Evolutionary conservation across 2,888 invertebrate genomes (phyloP).

Genomic region (Drosophila aldrichi): DNA sequence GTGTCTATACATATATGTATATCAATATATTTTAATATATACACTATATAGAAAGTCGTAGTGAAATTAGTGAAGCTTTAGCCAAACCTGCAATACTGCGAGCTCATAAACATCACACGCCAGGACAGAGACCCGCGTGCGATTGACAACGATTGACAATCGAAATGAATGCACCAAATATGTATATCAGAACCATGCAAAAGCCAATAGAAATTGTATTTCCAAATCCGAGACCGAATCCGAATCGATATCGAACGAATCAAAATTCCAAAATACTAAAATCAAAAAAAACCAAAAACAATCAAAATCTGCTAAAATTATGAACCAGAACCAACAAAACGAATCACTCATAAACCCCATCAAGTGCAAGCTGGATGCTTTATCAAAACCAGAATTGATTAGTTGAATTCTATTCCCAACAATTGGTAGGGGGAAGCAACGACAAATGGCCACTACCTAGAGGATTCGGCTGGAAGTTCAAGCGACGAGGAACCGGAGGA

Average conservation of each 20-base stretch:
- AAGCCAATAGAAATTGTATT: not conserved
- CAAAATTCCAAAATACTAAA: slow-evolving; percentile 14
- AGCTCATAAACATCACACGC: slow-evolving; percentile 81
- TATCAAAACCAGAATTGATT: slow-evolving; percentile 85
- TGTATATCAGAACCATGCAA: slow-evolving; percentile 41
- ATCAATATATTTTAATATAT: slow-evolving; percentile 16
- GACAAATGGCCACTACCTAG: slow-evolving; percentile 86
- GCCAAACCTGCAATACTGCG: slow-evolving; percentile 83
- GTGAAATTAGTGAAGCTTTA: slow-evolving; percentile 85
- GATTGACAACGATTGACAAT: slow-evolving; percentile 55
- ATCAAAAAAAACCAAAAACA: not conserved
- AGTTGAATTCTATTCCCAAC: slow-evolving; percentile 86
- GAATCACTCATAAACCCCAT: slow-evolving; percentile 47
- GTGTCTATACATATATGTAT: slow-evolving; percentile 14
- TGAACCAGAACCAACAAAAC: slow-evolving; percentile 21
- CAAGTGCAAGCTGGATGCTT: slow-evolving; percentile 74
- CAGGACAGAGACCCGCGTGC: slow-evolving; percentile 62
- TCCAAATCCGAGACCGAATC: slow-evolving; percentile 4
- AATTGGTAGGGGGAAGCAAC: slow-evolving; percentile 86
- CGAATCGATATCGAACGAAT: slow-evolving; percentile 12
- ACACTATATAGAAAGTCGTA: slow-evolving; percentile 83
- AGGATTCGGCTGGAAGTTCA: slow-evolving; percentile 85
- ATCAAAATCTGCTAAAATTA: slow-evolving; percentile 11
- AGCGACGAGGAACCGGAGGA: slow-evolving; percentile 80
- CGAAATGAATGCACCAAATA: slow-evolving; percentile 32